phyloP scores from a whole-genome alignment of 1,140 invertebrate genomes.

The Nautilus pompilius region DNA sequence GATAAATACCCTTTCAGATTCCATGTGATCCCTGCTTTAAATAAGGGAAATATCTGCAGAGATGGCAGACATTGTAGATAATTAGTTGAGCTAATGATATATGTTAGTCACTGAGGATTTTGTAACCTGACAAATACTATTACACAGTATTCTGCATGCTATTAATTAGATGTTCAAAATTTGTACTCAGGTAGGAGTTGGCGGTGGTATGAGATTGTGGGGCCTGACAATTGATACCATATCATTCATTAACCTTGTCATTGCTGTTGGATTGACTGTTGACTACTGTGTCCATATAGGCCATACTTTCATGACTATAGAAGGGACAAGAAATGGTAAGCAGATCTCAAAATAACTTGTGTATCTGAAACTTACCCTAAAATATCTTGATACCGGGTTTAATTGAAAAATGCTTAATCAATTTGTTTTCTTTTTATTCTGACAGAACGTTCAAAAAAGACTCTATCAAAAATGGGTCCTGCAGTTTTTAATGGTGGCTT shows the following conservation, averaged over 20 bases:
- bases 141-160: not conserved
- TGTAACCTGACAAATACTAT: not conserved
- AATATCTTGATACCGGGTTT: too few relatives aligned
- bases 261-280: slow-evolving; percentile 81
- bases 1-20: too few relatives aligned
- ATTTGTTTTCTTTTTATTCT: too few relatives aligned
- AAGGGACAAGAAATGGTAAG: slow-evolving; percentile 60
- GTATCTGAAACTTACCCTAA: too few relatives aligned
- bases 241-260: slow-evolving; percentile 74
- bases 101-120: not conserved
- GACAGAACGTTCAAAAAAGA: slow-evolving; percentile 66
- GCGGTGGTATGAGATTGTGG: slow-evolving; percentile 79
- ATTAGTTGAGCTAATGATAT: not conserved
- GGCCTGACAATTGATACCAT: slow-evolving; percentile 82
- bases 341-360: not conserved
- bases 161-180: not conserved
- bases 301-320: slow-evolving; percentile 70
- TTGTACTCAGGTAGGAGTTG: slow-evolving; percentile 63
- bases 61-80: not conserved
- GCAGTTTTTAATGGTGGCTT: slow-evolving; percentile 79
- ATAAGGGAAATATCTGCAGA: too few relatives aligned
- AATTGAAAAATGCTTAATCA: too few relatives aligned
- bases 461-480: slow-evolving; percentile 73
- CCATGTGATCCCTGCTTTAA: too few relatives aligned
- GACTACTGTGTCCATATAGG: slow-evolving; percentile 86